These are phyloP conservation scores for Anseranas semipalmata DNA, from an alignment of 2,113 vertebrate genomes.

Conservation along the genomic window DNA sequence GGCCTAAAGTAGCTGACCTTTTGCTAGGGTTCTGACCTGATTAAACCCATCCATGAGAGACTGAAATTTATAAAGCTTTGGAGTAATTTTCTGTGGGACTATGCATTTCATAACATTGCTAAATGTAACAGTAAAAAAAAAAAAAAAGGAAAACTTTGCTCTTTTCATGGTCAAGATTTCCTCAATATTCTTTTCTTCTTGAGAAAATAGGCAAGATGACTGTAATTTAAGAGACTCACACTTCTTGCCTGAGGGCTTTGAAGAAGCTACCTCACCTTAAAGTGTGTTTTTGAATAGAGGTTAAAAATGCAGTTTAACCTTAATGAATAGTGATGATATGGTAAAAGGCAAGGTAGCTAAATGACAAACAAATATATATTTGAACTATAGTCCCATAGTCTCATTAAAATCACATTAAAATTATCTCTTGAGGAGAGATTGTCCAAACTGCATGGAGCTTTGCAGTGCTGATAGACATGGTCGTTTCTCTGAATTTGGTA, in stretches of 20 bases:
- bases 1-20: background rate
- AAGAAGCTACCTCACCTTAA: background rate
- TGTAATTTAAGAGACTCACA: background rate
- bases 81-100: background rate
- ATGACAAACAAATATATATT: background rate
- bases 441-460: background rate
- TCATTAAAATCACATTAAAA: background rate
- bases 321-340: conserved; percentile 11
- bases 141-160: too few species aligned
- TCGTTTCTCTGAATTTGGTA: background rate
- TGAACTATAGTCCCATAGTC: background rate
- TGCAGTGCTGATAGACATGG: background rate
- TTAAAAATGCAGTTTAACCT: conserved; percentile 23
- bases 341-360: background rate
- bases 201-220: background rate
- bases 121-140: too few species aligned
- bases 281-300: background rate
- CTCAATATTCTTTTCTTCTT: background rate
- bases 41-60: background rate
- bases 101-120: background rate
- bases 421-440: background rate
- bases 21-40: background rate
- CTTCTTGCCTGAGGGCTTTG: conserved; percentile 9
- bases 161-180: background rate
- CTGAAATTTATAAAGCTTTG: background rate